phyloP scores from a whole-genome alignment of 92 coral and sea anemone genomes.

The Paramuricea clavata region DNA sequence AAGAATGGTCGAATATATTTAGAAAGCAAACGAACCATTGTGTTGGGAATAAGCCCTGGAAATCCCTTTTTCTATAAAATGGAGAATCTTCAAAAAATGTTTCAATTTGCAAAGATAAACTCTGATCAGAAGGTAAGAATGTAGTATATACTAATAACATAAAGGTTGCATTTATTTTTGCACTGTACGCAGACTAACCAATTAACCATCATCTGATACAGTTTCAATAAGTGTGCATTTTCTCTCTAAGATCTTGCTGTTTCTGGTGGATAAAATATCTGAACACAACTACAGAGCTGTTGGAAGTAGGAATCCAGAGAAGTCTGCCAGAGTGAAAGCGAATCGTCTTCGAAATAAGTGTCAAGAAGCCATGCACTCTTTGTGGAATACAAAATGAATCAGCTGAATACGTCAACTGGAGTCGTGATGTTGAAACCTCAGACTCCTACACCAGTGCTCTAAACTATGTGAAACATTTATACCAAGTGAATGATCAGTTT shows the following conservation, averaged over 20 bases:
- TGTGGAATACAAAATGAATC: constrained; percentile 50
- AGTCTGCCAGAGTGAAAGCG: constrained; percentile 71
- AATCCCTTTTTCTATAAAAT: constrained; percentile 75
- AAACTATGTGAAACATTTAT: constrained; percentile 63
- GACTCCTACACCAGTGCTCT: constrained; percentile 67
- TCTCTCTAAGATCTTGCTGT: constrained; percentile 66
- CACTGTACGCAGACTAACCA: no score
- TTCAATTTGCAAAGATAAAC: constrained; percentile 53
- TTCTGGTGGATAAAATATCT: constrained; percentile 77
- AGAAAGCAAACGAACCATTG: constrained; percentile 48
- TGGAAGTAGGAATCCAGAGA: constrained; percentile 84
- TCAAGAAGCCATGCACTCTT: constrained; percentile 59
- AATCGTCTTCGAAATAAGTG: constrained; percentile 84
- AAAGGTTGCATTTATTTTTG: no score
- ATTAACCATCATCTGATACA: no score
- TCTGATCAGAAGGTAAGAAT: constrained; percentile 69
- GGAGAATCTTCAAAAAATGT: constrained; percentile 64
- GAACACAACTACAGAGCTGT: constrained; percentile 84
- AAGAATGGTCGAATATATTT: constrained; percentile 68
- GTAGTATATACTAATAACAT: no score
- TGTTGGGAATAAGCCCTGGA: constrained; percentile 80
- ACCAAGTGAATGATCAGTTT: constrained; percentile 74
- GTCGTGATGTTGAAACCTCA: constrained; percentile 75
- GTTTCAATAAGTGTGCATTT: no score
- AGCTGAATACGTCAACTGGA: constrained; percentile 72